phyloP scores from a whole-genome alignment of 1,140 invertebrate genomes.

The Drosophila navojoa region DNA sequence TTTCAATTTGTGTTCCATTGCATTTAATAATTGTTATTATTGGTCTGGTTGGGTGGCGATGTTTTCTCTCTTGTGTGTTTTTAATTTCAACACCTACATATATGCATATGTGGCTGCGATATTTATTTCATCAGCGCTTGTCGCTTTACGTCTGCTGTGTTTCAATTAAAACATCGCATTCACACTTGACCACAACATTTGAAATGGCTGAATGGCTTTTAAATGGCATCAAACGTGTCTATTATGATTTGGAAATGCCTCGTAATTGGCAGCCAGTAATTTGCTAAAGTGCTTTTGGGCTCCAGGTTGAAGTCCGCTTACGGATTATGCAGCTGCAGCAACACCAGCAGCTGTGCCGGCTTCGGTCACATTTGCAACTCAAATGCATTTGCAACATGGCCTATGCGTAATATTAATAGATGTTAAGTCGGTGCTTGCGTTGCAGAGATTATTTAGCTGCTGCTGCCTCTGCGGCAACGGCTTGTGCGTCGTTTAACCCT shows the following conservation, averaged over 20 bases:
- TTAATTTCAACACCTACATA: slow-evolving; percentile 56
- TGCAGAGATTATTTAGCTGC: slow-evolving; percentile 27
- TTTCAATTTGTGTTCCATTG: slow-evolving; percentile 76
- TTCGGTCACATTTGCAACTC: slow-evolving; percentile 61
- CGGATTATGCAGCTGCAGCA: slow-evolving; percentile 21
- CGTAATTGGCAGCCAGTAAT: slow-evolving; percentile 64
- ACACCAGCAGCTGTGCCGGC: background rate
- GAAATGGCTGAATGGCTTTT: slow-evolving; percentile 8
- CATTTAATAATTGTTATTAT: slow-evolving; percentile 79
- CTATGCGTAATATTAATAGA: slow-evolving; percentile 75
- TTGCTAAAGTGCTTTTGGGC: slow-evolving; percentile 76
- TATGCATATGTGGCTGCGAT: slow-evolving; percentile 35
- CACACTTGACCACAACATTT: slow-evolving; percentile 25
- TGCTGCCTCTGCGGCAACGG: background rate
- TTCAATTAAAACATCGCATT: slow-evolving; percentile 51
- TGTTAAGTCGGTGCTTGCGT: slow-evolving; percentile 44
- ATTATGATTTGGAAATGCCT: slow-evolving; percentile 50
- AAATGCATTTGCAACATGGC: slow-evolving; percentile 55
- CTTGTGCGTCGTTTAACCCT: slow-evolving; percentile 46
- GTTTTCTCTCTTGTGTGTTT: slow-evolving; percentile 57
- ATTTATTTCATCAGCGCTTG: slow-evolving; percentile 40
- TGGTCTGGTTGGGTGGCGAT: slow-evolving; percentile 24
- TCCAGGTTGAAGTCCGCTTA: slow-evolving; percentile 53
- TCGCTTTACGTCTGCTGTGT: slow-evolving; percentile 25
- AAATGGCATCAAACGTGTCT: slow-evolving; percentile 32